A percentile compares a stretch with the other conserved stretches of the same genome.
These are phyloP conservation scores for Distichodus sexfasciatus DNA, from an alignment of 2,797 vertebrate species.

Conservation along the genomic window DNA sequence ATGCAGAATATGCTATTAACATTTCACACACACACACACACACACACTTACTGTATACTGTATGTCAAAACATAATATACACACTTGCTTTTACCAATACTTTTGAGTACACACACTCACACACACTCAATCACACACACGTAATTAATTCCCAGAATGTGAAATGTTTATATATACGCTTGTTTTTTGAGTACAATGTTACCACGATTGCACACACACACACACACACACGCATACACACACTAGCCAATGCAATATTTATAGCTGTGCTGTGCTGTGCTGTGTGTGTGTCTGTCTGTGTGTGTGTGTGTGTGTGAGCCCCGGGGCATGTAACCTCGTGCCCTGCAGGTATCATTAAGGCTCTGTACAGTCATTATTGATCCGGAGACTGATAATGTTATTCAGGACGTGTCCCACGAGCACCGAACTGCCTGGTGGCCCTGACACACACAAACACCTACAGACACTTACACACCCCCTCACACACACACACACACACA, in stretches of 20 bases:
- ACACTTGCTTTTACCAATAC: background rate
- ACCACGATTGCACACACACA: slow-evolving; percentile 27
- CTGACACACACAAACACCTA: slow-evolving; percentile 19
- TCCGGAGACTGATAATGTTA: slow-evolving; percentile 70
- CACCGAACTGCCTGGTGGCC: slow-evolving; percentile 63
- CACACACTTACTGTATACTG: background rate
- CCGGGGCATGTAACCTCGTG: slow-evolving; percentile 68
- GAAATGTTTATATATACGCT: background rate
- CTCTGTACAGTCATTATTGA: slow-evolving; percentile 79
- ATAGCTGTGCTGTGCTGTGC: slow-evolving; percentile 66
- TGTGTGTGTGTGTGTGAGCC: slow-evolving; percentile 47
- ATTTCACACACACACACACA: background rate
- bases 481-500: slow-evolving; percentile 14
- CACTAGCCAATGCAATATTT: slow-evolving; percentile 66
- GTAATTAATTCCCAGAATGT: background rate
- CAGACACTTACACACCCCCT: slow-evolving; percentile 11
- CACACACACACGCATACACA: slow-evolving; percentile 34
- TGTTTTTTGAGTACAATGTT: too few relatives aligned
- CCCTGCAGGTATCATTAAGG: slow-evolving; percentile 81
- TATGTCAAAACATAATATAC: background rate
- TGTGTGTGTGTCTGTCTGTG: slow-evolving; percentile 36
- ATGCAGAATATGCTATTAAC: too few relatives aligned
- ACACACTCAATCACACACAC: background rate
- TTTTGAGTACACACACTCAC: background rate
- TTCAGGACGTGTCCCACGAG: slow-evolving; percentile 62